Conservation (phyloP, 2,113 vertebrate genomes). For the Pleuronectes platessa region DNA sequence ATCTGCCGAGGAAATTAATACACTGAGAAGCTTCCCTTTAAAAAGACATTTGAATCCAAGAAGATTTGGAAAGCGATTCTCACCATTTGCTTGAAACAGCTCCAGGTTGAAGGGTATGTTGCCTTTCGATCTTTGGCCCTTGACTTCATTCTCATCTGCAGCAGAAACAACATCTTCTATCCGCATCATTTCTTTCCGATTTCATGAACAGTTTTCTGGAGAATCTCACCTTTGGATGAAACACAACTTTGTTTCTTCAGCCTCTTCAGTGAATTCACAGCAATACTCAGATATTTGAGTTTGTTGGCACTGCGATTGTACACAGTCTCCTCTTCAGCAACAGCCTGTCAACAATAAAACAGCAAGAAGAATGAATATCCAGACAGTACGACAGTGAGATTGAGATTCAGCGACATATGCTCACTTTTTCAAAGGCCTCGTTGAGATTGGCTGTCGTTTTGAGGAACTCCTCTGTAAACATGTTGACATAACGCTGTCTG, state of each 20-base stretch:
- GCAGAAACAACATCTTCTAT: neutral
- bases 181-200: neutral
- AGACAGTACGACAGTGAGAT: neutral
- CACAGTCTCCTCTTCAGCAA: conserved; percentile 84
- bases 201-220: neutral
- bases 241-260: conserved; percentile 79
- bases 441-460: conserved; percentile 79
- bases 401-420: neutral
- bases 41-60: neutral
- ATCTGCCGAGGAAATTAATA: conserved; percentile 55
- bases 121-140: conserved; percentile 69
- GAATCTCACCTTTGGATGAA: conserved; percentile 70
- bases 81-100: conserved; percentile 67
- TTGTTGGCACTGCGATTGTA: conserved; percentile 85
- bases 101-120: conserved; percentile 70
- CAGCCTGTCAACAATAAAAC: conserved; percentile 70
- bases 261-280: conserved; percentile 86
- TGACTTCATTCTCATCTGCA: conserved; percentile 64
- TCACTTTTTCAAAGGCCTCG: conserved; percentile 87
- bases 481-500: conserved; percentile 81
- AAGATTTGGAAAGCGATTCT: conserved; percentile 1
- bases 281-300: conserved; percentile 86
- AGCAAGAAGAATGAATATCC: neutral
- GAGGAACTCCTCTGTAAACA: conserved; percentile 85
- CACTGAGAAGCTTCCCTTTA: neutral